Percentiles rank a stretch among this genome's conserved stretches.
phyloP scores from a whole-genome alignment of 2,113 vertebrate species.

The Caracal caracal region DNA sequence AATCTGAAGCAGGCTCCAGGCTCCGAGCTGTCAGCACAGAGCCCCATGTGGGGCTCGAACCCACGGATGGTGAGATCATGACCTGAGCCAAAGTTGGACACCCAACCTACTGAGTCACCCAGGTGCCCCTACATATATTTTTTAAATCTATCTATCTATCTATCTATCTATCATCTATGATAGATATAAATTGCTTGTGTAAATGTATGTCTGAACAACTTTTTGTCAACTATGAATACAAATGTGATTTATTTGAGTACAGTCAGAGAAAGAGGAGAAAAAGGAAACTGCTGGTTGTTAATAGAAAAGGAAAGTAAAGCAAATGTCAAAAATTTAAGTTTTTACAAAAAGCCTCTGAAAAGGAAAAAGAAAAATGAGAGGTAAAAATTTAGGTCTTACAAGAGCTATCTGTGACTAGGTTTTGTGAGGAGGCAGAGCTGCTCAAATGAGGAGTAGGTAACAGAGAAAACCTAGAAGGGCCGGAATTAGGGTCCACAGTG shows the following conservation, averaged over 20 bases:
- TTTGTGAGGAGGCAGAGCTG: background rate
- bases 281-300: constrained; percentile 31
- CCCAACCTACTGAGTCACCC: no score
- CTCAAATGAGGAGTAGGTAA: background rate
- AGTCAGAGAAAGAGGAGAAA: constrained; percentile 36
- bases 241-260: constrained; percentile 47
- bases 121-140: background rate
- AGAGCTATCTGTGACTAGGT: background rate
- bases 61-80: no score
- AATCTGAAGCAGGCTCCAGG: no score
- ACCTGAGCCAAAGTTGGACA: no score
- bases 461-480: background rate
- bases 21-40: no score
- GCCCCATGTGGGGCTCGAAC: no score
- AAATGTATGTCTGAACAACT: constrained; percentile 43
- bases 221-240: constrained; percentile 38
- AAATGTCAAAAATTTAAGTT: constrained; percentile 10
- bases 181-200: background rate
- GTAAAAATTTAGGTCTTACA: background rate
- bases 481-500: background rate
- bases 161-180: no score
- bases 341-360: background rate
- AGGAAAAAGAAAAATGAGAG: background rate
- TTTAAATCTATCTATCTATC: no score
- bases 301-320: constrained; percentile 20